A percentile compares a stretch with the other conserved stretches of the same genome.
phyloP scores from a whole-genome alignment of 1,140 invertebrate species.

The Mycetomoellerius zeteki region DNA sequence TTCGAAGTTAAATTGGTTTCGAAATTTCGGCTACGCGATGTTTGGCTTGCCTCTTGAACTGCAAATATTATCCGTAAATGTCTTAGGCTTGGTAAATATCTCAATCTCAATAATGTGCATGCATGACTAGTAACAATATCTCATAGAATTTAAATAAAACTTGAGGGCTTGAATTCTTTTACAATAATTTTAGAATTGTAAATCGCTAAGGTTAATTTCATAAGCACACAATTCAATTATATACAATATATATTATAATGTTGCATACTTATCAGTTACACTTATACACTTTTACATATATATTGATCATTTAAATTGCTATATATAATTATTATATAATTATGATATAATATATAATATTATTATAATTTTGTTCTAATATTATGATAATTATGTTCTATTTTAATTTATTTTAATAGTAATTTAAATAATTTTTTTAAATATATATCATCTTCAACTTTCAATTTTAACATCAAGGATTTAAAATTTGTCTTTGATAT shows the following conservation, averaged over 20 bases:
- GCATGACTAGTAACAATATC: neutral
- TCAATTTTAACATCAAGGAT: neutral
- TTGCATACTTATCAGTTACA: neutral
- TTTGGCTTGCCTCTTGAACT: neutral
- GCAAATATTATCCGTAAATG: slow-evolving; percentile 38
- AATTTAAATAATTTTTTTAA: too few species aligned
- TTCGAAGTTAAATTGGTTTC: neutral
- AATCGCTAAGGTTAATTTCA: slow-evolving; percentile 17
- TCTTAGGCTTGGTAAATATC: slow-evolving; percentile 24
- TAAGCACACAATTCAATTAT: neutral
- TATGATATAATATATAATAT: too few species aligned
- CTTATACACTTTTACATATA: neutral
- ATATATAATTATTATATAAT: neutral
- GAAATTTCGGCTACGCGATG: neutral
- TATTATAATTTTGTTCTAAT: too few species aligned
- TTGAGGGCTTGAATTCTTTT: neutral
- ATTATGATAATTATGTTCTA: too few species aligned
- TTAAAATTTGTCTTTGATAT: neutral
- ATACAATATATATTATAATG: neutral
- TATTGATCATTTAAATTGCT: neutral
- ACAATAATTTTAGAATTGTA: neutral
- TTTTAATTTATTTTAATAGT: too few species aligned
- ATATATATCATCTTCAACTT: too few species aligned
- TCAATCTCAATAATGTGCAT: neutral
- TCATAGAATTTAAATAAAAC: neutral